These are phyloP conservation scores for Sphaeramia orbicularis DNA, from an alignment of 2,797 vertebrate genomes.

Conservation along the genomic window DNA sequence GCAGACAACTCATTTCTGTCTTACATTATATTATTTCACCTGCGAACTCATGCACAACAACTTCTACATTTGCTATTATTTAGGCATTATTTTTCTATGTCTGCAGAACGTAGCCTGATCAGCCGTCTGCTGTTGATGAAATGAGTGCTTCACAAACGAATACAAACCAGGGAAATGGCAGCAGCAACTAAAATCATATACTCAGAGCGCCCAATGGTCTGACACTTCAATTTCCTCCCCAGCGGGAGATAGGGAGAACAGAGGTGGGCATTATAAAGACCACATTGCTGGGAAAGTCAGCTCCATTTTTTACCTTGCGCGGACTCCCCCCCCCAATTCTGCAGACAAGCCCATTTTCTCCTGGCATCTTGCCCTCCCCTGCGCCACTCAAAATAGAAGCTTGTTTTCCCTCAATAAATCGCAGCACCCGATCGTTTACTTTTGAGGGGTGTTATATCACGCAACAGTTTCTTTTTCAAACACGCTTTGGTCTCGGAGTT, in stretches of 20 bases:
- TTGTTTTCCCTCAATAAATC: conserved; percentile 72
- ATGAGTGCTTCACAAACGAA: conserved; percentile 63
- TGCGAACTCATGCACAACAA: not conserved
- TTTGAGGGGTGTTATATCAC: conserved; percentile 52
- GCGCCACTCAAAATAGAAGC: conserved; percentile 66
- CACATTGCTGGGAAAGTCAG: conserved; percentile 60
- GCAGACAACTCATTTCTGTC: conserved; percentile 27
- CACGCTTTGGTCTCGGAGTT: conserved; percentile 48
- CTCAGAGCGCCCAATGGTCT: conserved; percentile 69
- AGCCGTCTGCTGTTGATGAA: conserved; percentile 66
- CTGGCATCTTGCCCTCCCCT: conserved; percentile 47
- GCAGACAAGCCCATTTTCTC: conserved; percentile 74
- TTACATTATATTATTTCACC: conserved; percentile 12
- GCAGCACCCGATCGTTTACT: conserved; percentile 49
- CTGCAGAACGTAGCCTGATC: conserved; percentile 36
- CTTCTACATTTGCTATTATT: conserved; percentile 39
- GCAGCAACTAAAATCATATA: conserved; percentile 74
- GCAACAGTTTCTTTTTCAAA: conserved; percentile 47
- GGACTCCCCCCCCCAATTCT: conserved; percentile 46
- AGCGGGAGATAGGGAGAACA: conserved; percentile 78
- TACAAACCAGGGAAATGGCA: conserved; percentile 62
- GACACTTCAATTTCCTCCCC: conserved; percentile 85
- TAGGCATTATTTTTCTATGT: conserved; percentile 22
- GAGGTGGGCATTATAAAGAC: conserved; percentile 75
- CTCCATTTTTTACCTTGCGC: conserved; percentile 62